A percentile compares a stretch with the other conserved stretches of the same genome.
Conservation (phyloP, 2,113 vertebrate genomes). For the Trochalopteron elliotii region DNA sequence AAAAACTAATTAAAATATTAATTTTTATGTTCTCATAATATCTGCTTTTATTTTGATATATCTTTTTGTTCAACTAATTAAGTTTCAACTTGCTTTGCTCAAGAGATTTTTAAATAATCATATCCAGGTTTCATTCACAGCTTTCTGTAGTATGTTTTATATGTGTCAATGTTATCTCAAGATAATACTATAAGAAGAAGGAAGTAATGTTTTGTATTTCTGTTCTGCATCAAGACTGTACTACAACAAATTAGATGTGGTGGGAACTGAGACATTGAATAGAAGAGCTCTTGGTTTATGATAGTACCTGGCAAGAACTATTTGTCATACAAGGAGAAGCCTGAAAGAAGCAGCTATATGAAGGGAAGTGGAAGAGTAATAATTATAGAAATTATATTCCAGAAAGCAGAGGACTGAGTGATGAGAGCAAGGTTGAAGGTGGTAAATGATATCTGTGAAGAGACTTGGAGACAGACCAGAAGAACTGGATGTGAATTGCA, state of each 20-base stretch:
- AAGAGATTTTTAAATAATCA: background rate
- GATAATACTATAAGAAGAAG: background rate
- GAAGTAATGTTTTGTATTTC: background rate
- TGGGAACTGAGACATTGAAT: background rate
- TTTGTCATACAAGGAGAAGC: background rate
- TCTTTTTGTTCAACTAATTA: background rate
- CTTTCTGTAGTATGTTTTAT: background rate
- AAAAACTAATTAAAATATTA: background rate
- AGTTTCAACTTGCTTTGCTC: background rate
- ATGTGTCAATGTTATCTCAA: background rate
- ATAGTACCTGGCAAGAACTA: background rate
- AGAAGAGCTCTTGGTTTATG: background rate
- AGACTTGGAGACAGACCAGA: background rate
- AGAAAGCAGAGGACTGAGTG: background rate
- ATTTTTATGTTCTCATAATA: background rate
- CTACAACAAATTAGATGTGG: background rate
- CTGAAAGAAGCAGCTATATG: background rate
- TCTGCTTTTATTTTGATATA: background rate
- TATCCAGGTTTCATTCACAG: background rate
- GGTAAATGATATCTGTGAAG: background rate
- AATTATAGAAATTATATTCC: background rate
- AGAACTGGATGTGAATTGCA: background rate
- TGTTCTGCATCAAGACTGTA: background rate
- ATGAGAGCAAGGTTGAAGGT: background rate
- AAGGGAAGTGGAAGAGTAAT: background rate